Base-by-base conservation (phyloP, 2,797 vertebrate genomes). In the Crocodylus rhombifer region DNA sequence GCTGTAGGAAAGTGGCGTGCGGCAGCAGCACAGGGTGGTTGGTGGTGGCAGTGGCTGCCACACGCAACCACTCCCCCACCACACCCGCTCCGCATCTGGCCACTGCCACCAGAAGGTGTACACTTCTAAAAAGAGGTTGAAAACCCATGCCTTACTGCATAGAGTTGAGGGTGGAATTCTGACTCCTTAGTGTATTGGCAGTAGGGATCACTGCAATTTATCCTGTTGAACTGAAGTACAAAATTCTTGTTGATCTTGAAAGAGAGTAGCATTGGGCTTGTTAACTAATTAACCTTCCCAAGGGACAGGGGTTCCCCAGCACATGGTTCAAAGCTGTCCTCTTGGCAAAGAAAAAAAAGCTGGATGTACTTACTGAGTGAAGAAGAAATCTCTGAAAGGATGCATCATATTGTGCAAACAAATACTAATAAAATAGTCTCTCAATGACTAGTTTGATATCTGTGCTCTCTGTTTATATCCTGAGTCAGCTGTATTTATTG, bases 331-430 rank as follows among this genome's bases (percentile, higher is more conserved):
- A 76, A 56, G 10, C 60, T 23, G 82, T 77, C 36, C 95, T 89
- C 82, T 28, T 94, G 94, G 71, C 67, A 95, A 75, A 69, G 77
- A 78, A 63, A 86, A 67, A 91, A 88, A 95, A 95, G 86, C 90
- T 65, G 77, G 93, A 91, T 84, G 87, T 95, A 87, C 83, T 95
- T 97, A 94, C 96, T 93, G 87, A 95, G 84, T 95, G 93, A 96
- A 94, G 84, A 84, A 92, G 91, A 89, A 96, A 94, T 62, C 89
- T 96, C 94, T 94, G 95, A 55, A 80, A 94, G 91, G 61, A 93
- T 93, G 63, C 82, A 92, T 93, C 89, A 76, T 85, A 82, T 55
- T 80, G 91, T 95, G 87, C 77, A 84, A 93, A 93, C 79, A 93
- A 92, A 90, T 75, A 81, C 80, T 80, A 92, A 96, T n/a, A 95